Evolutionary conservation across 2,113 vertebrate species (phyloP), one percentile per base, ranked within the genome.

Genomic region (Gasterosteus aculeatus): DNA sequence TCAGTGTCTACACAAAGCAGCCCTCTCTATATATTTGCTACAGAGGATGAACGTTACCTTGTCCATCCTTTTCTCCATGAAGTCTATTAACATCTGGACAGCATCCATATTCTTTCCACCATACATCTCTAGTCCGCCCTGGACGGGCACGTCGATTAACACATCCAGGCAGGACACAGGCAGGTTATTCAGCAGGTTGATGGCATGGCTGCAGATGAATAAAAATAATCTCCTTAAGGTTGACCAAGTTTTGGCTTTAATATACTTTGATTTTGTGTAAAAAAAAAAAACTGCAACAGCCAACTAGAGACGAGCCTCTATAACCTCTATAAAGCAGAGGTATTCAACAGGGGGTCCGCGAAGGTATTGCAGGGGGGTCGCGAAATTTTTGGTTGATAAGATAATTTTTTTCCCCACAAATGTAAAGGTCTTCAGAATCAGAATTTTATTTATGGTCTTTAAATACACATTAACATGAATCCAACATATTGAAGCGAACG

Each of bases 31-130:
- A n/a, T 5, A 31, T 70, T 63, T 1, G 6, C 2, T 18, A 31
- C 39, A 66, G 63, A 81, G 54, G 31, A 68, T 39, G 22, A 87
- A 73, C 41, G 57, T 89, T 95, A 99, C 98, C 97, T 97, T 97
- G 93, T 99, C 97, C 77, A 99, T 97, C 89, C 98, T 96, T 90
- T 95, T 98, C 91, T 97, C 97, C 98, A 99, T 98, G 90, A 99
- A 99, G 88, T 91, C 95, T 83, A 99, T 85, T 49, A 99, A 91
- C 85, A 95, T 91, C 46, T 96, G 95, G 85, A 99, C 89, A 15
- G 92, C 94, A 59, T 95, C 92, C 96, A 99, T 95, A 89, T 98
- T 97, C 94, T 96, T 97, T 41, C 96, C 96, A 58, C 95, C 94
- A 78, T 97, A 97, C 75, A 92, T 86, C 64, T 93, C 92, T 14